Evolutionary conservation across 2,888 invertebrate species (phyloP), one percentile per base, ranked within the genome.

Genomic region (Cosmia pyralina): DNA sequence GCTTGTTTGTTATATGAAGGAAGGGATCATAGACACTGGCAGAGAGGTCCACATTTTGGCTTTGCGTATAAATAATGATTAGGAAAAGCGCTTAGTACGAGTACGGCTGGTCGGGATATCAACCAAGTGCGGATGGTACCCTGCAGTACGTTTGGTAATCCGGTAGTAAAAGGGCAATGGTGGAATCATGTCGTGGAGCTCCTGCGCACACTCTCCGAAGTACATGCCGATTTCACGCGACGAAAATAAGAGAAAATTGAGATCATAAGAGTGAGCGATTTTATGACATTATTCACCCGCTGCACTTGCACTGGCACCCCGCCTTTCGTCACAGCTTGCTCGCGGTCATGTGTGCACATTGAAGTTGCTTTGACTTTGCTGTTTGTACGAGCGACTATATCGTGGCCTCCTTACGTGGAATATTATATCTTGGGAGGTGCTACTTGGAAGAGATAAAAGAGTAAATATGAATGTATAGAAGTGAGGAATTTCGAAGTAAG

Each of bases 261-360:
- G 28, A 28, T 28, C 34, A 22, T 52, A 17, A 13, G 4, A 38
- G n/a, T 19, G 4, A 58, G 41, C n/a, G 48, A 17, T 41, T 71
- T 1, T 5, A 1, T 38, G n/a, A n/a, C 0, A 22, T 6, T 15
- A 13, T 15, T 38, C 4, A 62, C 0, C 22, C 59, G 57, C 17
- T n/a, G n/a, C 73, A 79, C 77, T 78, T 0, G 0, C 69, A 83
- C 13, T 71, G 48, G 0, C 13, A 68, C 79, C 84, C 3, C 34
- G 17, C 57, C 53, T 60, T 48, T 19, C 19, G 11, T 34, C 52
- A 65, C 67, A 68, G 73, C 67, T 71, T 73, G 83, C 82, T 82
- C 68, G 81, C 84, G 84, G 88, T 83, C 85, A 84, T 87, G 82
- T 88, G 80, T 85, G 81, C 79, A 64, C 75, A 69, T 80, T 83